Conservation (phyloP, 2,888 invertebrate species). For the Heliconius aoede region DNA sequence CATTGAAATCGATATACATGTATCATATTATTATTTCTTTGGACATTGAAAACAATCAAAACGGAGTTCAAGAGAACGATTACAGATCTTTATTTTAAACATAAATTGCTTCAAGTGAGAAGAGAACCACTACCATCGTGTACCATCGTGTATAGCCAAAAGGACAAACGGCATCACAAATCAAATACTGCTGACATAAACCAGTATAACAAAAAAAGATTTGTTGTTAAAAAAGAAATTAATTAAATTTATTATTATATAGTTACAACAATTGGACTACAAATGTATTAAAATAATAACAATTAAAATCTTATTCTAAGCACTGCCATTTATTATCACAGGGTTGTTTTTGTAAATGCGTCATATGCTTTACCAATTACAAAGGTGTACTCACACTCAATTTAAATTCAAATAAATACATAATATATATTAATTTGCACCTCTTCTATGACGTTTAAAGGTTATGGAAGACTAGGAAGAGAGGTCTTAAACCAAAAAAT, state of each 20-base stretch:
- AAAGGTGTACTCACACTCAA: slow-evolving; percentile 9
- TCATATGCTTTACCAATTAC: slow-evolving; percentile 5
- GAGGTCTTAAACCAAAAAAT: background rate
- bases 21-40: no score
- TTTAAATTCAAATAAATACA: background rate
- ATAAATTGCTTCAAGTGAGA: background rate
- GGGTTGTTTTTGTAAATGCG: slow-evolving; percentile 43
- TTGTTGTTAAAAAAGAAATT: background rate
- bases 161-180: background rate
- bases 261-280: background rate
- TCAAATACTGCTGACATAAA: background rate
- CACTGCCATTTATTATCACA: slow-evolving; percentile 75
- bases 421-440: background rate
- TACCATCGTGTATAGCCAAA: no score
- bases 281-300: slow-evolving; percentile 6
- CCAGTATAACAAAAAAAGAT: background rate
- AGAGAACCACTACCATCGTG: background rate
- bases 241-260: background rate
- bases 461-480: slow-evolving; percentile 1
- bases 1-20: background rate
- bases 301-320: slow-evolving; percentile 39
- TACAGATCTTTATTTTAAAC: background rate
- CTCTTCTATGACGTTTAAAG: background rate
- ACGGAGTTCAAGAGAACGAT: no score
- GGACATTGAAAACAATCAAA: background rate